A percentile compares a stretch with the other conserved stretches of the same genome.
These are phyloP conservation scores for Volucella inflata DNA, from an alignment of 2,888 invertebrate species.

Conservation along the genomic window DNA sequence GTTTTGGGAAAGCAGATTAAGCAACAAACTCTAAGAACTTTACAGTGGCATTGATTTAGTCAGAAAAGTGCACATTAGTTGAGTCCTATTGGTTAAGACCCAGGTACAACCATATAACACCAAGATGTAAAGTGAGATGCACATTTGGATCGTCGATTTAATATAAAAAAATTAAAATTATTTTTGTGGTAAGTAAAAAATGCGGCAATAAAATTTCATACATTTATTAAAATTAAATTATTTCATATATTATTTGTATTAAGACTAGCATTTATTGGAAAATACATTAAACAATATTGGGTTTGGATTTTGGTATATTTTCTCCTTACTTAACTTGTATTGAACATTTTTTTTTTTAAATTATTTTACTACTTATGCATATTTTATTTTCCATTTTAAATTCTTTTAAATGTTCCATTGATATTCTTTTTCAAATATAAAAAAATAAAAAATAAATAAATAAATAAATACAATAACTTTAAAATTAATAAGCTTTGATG, in stretches of 20 bases:
- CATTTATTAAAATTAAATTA: conserved; percentile 71
- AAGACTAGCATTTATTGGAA: conserved; percentile 68
- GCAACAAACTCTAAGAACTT: too few species aligned
- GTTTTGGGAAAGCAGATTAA: too few species aligned
- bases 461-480: conserved; percentile 42
- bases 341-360: conserved; percentile 61
- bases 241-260: conserved; percentile 49
- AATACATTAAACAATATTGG: conserved; percentile 65
- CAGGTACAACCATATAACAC: too few species aligned
- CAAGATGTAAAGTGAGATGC: too few species aligned
- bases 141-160: background rate
- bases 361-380: conserved; percentile 72
- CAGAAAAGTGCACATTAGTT: too few species aligned
- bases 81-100: too few species aligned
- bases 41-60: too few species aligned
- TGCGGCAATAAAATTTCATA: conserved; percentile 57
- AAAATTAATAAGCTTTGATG: conserved; percentile 52
- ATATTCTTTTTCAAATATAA: conserved; percentile 22
- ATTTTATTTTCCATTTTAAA: conserved; percentile 30
- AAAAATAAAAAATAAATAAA: conserved; percentile 24
- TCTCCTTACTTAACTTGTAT: conserved; percentile 43
- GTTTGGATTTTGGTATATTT: conserved; percentile 44
- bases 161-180: background rate
- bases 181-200: background rate
- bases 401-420: conserved; percentile 18